Percentiles rank a stretch among this genome's conserved stretches.
Evolutionary conservation across 1,140 invertebrate species (phyloP).

Genomic region (Conopomorpha cramerella): DNA sequence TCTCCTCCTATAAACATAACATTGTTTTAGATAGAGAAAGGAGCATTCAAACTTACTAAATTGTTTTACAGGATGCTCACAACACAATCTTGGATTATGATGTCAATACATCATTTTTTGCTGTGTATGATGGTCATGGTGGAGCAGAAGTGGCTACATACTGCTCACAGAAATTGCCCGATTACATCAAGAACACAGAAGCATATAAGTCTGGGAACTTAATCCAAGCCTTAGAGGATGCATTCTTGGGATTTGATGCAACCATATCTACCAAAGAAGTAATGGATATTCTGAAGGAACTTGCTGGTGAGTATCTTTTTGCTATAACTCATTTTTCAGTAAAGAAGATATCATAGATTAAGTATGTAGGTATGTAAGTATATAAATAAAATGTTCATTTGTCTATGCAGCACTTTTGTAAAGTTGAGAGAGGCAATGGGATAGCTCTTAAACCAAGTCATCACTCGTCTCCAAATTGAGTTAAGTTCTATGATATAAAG

Average conservation of each 20-base stretch:
- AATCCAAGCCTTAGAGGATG: slow-evolving; percentile 79
- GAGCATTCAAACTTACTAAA: no score
- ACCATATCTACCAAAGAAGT: slow-evolving; percentile 75
- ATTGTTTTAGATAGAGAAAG: no score
- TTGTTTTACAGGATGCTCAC: slow-evolving; percentile 91
- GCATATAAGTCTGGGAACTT: slow-evolving; percentile 79
- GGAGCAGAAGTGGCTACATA: slow-evolving; percentile 94
- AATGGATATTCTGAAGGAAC: slow-evolving; percentile 73
- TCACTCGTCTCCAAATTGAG: no score
- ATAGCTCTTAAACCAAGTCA: no score
- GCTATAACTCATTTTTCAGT: slow-evolving; percentile 8
- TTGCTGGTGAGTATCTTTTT: slow-evolving; percentile 62
- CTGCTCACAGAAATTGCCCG: slow-evolving; percentile 83
- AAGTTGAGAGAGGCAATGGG: no score
- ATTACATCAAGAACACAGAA: slow-evolving; percentile 81
- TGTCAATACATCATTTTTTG: slow-evolving; percentile 82
- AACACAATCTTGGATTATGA: slow-evolving; percentile 90
- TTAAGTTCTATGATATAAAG: no score
- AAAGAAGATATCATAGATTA: no score
- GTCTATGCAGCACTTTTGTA: no score
- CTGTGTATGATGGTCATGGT: slow-evolving; percentile 98
- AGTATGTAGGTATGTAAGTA: no score
- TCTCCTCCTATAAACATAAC: no score
- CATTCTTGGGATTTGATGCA: slow-evolving; percentile 90
- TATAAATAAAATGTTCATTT: no score